Percentiles rank a stretch among this genome's conserved stretches.
Evolutionary conservation across 2,888 invertebrate species (phyloP).

Genomic region (Drosophila tripunctata): DNA sequence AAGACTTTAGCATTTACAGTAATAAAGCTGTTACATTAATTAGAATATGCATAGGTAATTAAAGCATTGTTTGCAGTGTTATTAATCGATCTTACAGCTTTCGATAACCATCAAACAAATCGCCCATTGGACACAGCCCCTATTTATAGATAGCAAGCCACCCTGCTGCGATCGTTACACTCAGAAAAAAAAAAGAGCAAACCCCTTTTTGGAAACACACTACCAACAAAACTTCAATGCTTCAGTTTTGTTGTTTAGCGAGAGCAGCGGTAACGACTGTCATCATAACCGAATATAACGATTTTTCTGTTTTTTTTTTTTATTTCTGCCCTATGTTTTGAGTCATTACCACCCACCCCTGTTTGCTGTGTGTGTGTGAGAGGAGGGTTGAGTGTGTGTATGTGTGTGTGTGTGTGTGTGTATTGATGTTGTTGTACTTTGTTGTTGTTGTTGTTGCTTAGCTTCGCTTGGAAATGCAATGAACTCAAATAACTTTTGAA

Average conservation of each 20-base stretch:
- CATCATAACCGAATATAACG: constrained; percentile 66
- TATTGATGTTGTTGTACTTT: constrained; percentile 36
- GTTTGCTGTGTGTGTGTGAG: constrained; percentile 26
- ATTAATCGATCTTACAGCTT: neutral
- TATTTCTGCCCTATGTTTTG: constrained; percentile 74
- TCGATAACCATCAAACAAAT: neutral
- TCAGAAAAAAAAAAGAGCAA: constrained; percentile 14
- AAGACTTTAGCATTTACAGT: neutral
- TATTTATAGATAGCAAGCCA: constrained; percentile 1
- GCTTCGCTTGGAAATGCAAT: constrained; percentile 81
- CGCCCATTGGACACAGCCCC: neutral
- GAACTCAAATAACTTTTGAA: constrained; percentile 82
- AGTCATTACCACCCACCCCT: constrained; percentile 80
- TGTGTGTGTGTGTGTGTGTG: constrained; percentile 21
- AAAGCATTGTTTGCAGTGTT: neutral
- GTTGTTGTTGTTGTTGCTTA: constrained; percentile 62
- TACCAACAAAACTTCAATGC: too few relatives aligned
- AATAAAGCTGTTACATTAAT: too few relatives aligned
- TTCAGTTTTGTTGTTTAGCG: constrained; percentile 25
- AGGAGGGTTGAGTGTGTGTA: constrained; percentile 5
- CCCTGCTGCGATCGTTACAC: neutral
- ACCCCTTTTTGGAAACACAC: neutral
- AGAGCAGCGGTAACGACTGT: constrained; percentile 51
- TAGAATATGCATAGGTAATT: too few relatives aligned
- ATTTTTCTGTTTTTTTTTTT: constrained; percentile 58